These are phyloP conservation scores for Drosophila yakuba DNA, from an alignment of 1,140 invertebrate species.

Conservation along the genomic window DNA sequence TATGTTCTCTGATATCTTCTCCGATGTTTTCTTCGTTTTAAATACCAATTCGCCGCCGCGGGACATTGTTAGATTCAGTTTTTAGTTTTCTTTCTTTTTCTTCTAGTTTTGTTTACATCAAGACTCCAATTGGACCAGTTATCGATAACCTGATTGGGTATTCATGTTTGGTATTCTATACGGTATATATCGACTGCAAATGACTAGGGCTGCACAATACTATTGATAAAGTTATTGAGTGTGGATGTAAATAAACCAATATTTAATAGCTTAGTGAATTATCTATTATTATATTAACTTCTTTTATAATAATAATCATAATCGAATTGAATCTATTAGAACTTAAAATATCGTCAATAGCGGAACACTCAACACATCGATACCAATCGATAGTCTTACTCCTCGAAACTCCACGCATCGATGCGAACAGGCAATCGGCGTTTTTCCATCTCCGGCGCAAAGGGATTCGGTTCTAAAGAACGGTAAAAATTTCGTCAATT, in stretches of 20 bases:
- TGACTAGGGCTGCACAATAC: background rate
- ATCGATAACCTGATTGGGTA: slow-evolving; percentile 7
- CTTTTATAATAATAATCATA: too few species aligned
- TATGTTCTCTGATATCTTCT: slow-evolving; percentile 44
- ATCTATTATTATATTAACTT: too few species aligned
- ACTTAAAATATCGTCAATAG: too few species aligned
- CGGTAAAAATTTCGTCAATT: slow-evolving; percentile 11
- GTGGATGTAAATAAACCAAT: too few species aligned
- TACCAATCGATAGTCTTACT: background rate
- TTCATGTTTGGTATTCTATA: background rate
- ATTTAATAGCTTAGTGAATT: too few species aligned
- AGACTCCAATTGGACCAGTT: background rate
- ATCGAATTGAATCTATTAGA: too few species aligned
- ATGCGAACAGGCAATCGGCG: background rate
- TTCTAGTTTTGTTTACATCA: slow-evolving; percentile 29
- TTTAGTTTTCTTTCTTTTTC: background rate
- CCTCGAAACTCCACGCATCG: background rate
- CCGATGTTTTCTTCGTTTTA: slow-evolving; percentile 35
- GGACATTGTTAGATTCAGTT: slow-evolving; percentile 17
- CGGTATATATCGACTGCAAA: background rate
- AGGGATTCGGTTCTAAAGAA: background rate
- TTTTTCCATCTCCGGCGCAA: background rate
- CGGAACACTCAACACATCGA: background rate
- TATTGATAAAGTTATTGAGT: background rate
- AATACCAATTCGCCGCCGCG: slow-evolving; percentile 29